Base-by-base conservation (phyloP, 1,140 invertebrate species). In the Trichonephila inaurata region DNA sequence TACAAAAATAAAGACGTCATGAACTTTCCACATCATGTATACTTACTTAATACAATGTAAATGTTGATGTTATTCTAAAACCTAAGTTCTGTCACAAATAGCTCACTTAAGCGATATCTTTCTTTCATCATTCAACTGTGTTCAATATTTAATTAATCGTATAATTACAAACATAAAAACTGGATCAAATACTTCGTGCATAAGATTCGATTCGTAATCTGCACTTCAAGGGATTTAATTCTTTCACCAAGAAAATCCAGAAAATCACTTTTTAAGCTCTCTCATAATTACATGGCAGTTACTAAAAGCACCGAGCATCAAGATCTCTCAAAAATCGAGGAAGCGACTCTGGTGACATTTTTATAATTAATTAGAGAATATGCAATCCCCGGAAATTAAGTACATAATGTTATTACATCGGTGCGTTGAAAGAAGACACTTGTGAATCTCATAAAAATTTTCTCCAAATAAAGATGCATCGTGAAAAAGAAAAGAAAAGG, bases 351-450 rank as follows among this genome's bases (percentile, higher is more conserved):
- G n/a, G 14, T 19, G 81, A 4, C 2, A 58, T 44, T 40, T 40
- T 60, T 83, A 51, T 83, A 83, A 83, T 83, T 83, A 83, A 83
- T 83, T 83, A 40, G 51, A 83, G 58, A 83, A 83, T 40, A 60
- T 18, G 81, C n/a, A 12, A 14, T 18, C 10, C 19, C 81, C 81
- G 81, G 44, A 83, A 58, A 83, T 83, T 83, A 40, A 83, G 58
- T 83, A 83, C 81, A 44, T 83, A 83, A 83, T 40, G 44, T 44
- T 19, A 83, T 83, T 83, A 58, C 81, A 83, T 10, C 19, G 5
- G 8, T n/a, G 21, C 21, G 81, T 10, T 21, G 3, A 7, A 28
- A 83, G 44, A 60, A 83, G 21, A 19, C 40, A 7, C 19, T 14
- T 19, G 5, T 21, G 28, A 24, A 77, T 18, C 12, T 28, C 69